A percentile compares a stretch with the other conserved stretches of the same genome.
These are phyloP conservation scores for Drosophila tristis DNA, from an alignment of 1,140 invertebrate species.

Conservation along the genomic window DNA sequence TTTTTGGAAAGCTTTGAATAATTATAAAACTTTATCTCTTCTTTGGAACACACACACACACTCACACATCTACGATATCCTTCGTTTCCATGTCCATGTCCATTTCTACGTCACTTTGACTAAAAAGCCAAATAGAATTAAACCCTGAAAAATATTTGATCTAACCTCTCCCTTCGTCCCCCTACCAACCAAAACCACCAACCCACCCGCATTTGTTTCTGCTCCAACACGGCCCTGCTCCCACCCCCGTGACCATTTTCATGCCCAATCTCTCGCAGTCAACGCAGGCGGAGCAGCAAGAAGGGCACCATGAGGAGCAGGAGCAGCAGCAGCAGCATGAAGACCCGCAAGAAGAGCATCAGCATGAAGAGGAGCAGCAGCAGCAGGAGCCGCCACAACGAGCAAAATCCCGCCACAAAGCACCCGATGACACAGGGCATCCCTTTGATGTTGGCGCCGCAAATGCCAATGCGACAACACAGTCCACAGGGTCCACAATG, in stretches of 20 bases:
- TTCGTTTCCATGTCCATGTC: slow-evolving; percentile 49
- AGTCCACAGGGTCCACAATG: slow-evolving; percentile 26
- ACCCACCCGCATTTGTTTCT: slow-evolving; percentile 9
- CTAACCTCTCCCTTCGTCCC: slow-evolving; percentile 23
- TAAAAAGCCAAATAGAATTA: slow-evolving; percentile 79
- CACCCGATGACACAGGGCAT: slow-evolving; percentile 63
- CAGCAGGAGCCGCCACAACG: slow-evolving; percentile 34
- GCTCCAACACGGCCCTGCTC: neutral
- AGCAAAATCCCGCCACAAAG: slow-evolving; percentile 76
- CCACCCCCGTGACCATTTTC: slow-evolving; percentile 21
- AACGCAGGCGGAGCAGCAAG: slow-evolving; percentile 20
- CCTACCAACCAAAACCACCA: neutral
- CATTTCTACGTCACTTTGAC: slow-evolving; percentile 60
- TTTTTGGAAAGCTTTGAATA: slow-evolving; percentile 54
- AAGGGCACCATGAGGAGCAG: neutral
- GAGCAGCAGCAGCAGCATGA: neutral
- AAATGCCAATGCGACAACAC: slow-evolving; percentile 58
- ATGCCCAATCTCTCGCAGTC: slow-evolving; percentile 65
- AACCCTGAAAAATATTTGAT: slow-evolving; percentile 79
- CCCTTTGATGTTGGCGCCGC: slow-evolving; percentile 65
- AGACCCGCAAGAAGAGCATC: slow-evolving; percentile 1
- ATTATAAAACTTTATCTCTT: slow-evolving; percentile 66
- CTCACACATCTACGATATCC: slow-evolving; percentile 2
- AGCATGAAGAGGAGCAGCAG: slow-evolving; percentile 2
- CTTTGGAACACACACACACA: slow-evolving; percentile 30